Evolutionary conservation across 2,113 vertebrate species (phyloP).

Genomic region (Ochotona curzoniae): DNA sequence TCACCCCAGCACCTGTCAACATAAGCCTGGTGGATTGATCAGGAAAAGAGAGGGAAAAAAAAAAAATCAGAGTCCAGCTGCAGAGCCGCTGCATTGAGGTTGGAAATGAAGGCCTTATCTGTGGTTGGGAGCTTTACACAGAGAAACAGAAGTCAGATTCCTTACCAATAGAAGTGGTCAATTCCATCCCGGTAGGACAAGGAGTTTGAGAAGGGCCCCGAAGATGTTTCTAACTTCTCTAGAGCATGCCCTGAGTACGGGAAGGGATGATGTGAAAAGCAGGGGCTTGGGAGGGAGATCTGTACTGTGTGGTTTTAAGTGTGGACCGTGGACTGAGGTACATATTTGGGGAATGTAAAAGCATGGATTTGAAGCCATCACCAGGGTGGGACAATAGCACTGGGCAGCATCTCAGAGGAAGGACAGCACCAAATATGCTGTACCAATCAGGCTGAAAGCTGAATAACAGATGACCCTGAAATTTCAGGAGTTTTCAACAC

Average conservation of each 20-base stretch:
- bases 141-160: background rate
- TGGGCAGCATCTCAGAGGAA: background rate
- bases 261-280: background rate
- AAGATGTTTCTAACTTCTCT: background rate
- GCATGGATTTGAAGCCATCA: background rate
- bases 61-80: background rate
- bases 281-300: background rate
- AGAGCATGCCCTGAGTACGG: background rate
- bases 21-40: background rate
- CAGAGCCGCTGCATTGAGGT: background rate
- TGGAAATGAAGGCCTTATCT: background rate
- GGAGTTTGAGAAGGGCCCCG: background rate
- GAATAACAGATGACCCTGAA: background rate
- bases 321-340: background rate
- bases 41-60: background rate
- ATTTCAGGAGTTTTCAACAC: background rate
- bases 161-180: background rate
- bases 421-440: background rate
- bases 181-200: background rate
- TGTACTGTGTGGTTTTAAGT: background rate
- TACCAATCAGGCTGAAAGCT: background rate
- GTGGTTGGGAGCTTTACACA: background rate
- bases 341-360: background rate
- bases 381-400: background rate
- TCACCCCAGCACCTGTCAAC: background rate